Evolutionary conservation across 2,888 invertebrate species (phyloP).

Genomic region (Drosophila atripex): DNA sequence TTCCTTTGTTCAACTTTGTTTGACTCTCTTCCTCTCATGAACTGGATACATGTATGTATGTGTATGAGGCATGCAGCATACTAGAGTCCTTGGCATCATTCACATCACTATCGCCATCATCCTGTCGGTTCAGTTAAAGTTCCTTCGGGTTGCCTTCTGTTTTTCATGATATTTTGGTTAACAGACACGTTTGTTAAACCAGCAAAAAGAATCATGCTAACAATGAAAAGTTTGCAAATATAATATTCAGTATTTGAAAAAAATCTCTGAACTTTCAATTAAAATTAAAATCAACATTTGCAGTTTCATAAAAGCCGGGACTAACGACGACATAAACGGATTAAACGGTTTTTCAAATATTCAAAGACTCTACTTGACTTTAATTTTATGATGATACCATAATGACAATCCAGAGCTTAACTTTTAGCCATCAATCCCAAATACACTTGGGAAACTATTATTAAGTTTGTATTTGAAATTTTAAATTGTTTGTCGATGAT

Average conservation of each 20-base stretch:
- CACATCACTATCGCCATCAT: conserved; percentile 13
- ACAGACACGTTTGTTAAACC: conserved; percentile 41
- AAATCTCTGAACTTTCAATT: conserved; percentile 28
- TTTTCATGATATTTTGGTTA: conserved; percentile 33
- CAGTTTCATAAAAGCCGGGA: conserved; percentile 9
- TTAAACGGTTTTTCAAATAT: conserved; percentile 20
- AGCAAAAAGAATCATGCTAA: background rate
- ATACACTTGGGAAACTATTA: background rate
- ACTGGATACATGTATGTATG: conserved; percentile 6
- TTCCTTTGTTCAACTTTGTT: conserved; percentile 41
- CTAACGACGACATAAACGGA: conserved; percentile 19
- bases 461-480: background rate
- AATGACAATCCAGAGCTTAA: background rate
- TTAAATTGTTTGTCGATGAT: background rate
- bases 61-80: conserved; percentile 24
- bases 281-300: conserved; percentile 29
- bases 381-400: background rate
- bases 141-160: conserved; percentile 15
- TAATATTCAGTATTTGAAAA: conserved; percentile 23
- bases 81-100: conserved; percentile 19
- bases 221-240: conserved; percentile 2
- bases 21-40: conserved; percentile 20
- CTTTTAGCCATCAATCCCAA: background rate
- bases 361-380: conserved; percentile 12
- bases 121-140: conserved; percentile 34